A percentile compares a stretch with the other conserved stretches of the same genome.
Conservation (phyloP, 2,797 vertebrate genomes). For the Sebastes variabilis region DNA sequence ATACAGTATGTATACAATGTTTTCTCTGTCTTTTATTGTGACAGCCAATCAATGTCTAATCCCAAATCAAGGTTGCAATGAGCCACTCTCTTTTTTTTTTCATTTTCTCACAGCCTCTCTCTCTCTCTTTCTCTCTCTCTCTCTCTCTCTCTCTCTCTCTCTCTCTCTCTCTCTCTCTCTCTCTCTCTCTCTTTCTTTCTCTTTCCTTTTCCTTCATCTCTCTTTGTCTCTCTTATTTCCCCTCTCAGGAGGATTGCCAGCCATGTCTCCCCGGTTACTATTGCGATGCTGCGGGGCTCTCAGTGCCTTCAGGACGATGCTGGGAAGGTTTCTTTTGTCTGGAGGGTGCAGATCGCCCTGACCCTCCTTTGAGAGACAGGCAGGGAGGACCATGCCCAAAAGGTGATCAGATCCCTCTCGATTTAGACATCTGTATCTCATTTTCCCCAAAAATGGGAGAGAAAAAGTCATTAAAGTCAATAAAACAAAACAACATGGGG, state of each 20-base stretch:
- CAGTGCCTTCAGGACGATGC: slow-evolving; percentile 83
- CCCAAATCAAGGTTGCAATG: slow-evolving; percentile 15
- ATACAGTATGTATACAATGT: background rate
- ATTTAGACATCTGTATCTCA: background rate
- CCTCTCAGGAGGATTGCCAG: slow-evolving; percentile 81
- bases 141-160: background rate
- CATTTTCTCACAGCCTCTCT: background rate
- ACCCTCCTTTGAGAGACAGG: slow-evolving; percentile 65
- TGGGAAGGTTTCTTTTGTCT: slow-evolving; percentile 87
- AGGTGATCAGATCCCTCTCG: slow-evolving; percentile 73
- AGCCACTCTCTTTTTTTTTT: background rate
- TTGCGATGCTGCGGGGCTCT: slow-evolving; percentile 79
- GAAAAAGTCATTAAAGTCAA: background rate
- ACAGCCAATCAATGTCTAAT: slow-evolving; percentile 38
- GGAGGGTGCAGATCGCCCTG: slow-evolving; percentile 75
- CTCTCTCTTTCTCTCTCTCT: background rate
- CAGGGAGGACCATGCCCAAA: slow-evolving; percentile 85
- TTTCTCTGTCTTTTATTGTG: background rate
- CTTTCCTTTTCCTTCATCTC: background rate
- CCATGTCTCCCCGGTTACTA: slow-evolving; percentile 84
- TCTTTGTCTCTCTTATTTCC: slow-evolving; percentile 2
- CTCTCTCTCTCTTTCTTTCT: background rate
- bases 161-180: background rate
- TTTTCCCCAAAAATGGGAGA: background rate
- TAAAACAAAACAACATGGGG: background rate